Evolutionary conservation across 2,113 vertebrate species (phyloP), one percentile per base, ranked within the genome.

Genomic region (Merops nubicus): DNA sequence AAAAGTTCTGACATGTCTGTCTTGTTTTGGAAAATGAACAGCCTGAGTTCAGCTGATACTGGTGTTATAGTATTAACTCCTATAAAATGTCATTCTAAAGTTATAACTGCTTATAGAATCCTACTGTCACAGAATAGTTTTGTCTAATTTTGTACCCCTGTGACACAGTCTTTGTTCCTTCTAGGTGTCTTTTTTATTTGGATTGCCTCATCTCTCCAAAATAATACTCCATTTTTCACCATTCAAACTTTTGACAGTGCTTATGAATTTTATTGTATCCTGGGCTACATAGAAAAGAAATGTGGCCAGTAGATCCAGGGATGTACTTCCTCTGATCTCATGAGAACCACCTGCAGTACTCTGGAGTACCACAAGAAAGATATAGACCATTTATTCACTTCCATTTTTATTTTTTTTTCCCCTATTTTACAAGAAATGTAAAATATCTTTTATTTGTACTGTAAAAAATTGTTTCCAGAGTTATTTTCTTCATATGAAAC

Each of bases 261-360:
- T 48, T 64, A 16, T 1, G 11, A 82, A 56, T 7, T 53, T 83
- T 33, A 16, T 34, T 2, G 1, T 59, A 34, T 81, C 23, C 36
- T 54, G 29, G 11, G 16, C 69, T 84, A 9, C 36, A 65, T 74
- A 15, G 45, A 84, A 31, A 31, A 72, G 16, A 20, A 28, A 38
- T 0, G 0, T 50, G 22, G 5, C 9, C 63, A 76, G 31, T n/a
- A 40, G 67, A 16, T 11, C 0, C 0, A 64, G 20, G 40, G 18
- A 67, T 31, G 5, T 22, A 9, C 38, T 86, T 67, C 12, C 23
- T n/a, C 18, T 3, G 0, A 4, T 70, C 20, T 64, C 9, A 4
- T 43, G 40, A 88, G n/a, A n/a, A n/a, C n/a, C n/a, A n/a, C n/a
- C n/a, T n/a, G n/a, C n/a, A n/a, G n/a, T n/a, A n/a, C n/a, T n/a